These are phyloP conservation scores for Pelusios castaneus DNA, from an alignment of 2,113 vertebrate species.

Conservation along the genomic window DNA sequence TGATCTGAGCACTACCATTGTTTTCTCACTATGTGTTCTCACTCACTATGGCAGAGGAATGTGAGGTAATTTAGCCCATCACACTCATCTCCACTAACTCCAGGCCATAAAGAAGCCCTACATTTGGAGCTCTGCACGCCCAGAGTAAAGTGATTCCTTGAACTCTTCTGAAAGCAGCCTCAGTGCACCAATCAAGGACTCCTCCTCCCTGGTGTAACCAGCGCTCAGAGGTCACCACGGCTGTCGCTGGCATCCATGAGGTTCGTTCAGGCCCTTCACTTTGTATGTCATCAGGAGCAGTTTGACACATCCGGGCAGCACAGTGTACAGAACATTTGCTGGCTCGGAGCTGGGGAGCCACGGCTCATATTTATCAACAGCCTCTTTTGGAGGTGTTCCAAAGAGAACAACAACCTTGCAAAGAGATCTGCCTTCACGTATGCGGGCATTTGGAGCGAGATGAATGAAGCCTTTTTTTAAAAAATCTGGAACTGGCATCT, in stretches of 20 bases:
- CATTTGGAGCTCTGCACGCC: neutral
- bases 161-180: neutral
- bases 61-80: fast-evolving
- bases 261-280: neutral
- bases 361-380: conserved; percentile 32
- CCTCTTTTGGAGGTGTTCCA: neutral
- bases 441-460: neutral
- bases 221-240: neutral
- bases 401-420: neutral
- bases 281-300: neutral
- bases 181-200: neutral
- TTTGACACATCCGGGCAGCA: neutral
- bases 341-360: neutral
- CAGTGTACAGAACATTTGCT: conserved; percentile 14
- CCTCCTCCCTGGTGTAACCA: neutral
- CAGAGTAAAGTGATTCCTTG: neutral
- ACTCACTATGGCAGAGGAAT: neutral
- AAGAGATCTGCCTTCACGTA: neutral
- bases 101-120: neutral
- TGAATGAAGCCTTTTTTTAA: conserved; percentile 53
- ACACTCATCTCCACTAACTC: neutral
- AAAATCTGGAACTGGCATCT: neutral
- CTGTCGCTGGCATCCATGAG: neutral
- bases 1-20: neutral
- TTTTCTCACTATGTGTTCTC: no score